Evolutionary conservation across 1,140 invertebrate genomes (phyloP).

Genomic region (Ostrea edulis): DNA sequence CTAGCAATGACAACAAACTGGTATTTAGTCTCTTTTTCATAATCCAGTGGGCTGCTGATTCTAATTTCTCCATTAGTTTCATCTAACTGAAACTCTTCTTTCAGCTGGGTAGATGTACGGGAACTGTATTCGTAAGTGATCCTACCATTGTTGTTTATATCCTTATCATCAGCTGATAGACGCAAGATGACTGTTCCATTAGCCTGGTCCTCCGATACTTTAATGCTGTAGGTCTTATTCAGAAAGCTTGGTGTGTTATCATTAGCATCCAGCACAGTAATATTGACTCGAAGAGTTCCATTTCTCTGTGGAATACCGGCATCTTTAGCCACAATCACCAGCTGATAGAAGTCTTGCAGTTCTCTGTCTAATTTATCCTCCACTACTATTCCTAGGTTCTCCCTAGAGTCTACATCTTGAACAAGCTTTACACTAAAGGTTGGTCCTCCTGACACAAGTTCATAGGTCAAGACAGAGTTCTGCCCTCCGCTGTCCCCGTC

Average conservation of each 20-base stretch:
- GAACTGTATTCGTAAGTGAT: constrained; percentile 89
- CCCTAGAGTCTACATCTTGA: constrained; percentile 32
- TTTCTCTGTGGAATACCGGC: constrained; percentile 89
- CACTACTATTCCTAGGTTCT: constrained; percentile 58
- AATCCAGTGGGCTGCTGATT: constrained; percentile 64
- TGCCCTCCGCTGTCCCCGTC: constrained; percentile 81
- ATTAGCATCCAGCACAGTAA: constrained; percentile 95
- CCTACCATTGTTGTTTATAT: constrained; percentile 94
- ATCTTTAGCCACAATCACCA: constrained; percentile 93
- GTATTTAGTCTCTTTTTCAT: constrained; percentile 66
- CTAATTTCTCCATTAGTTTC: constrained; percentile 63
- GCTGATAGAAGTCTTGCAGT: constrained; percentile 87
- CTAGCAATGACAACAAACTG: constrained; percentile 68
- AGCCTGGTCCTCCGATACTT: constrained; percentile 90
- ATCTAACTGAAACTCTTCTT: constrained; percentile 65
- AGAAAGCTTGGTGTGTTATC: constrained; percentile 95
- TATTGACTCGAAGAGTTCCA: constrained; percentile 91
- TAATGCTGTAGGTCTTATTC: constrained; percentile 82
- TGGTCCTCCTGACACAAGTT: constrained; percentile 55
- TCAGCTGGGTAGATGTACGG: constrained; percentile 61
- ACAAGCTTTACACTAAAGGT: constrained; percentile 51
- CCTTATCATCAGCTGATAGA: constrained; percentile 92
- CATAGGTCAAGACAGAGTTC: constrained; percentile 61
- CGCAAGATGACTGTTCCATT: constrained; percentile 85
- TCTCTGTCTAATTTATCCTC: constrained; percentile 89